phyloP scores from a whole-genome alignment of 2,888 invertebrate genomes.

The Drosophila algonquin region DNA sequence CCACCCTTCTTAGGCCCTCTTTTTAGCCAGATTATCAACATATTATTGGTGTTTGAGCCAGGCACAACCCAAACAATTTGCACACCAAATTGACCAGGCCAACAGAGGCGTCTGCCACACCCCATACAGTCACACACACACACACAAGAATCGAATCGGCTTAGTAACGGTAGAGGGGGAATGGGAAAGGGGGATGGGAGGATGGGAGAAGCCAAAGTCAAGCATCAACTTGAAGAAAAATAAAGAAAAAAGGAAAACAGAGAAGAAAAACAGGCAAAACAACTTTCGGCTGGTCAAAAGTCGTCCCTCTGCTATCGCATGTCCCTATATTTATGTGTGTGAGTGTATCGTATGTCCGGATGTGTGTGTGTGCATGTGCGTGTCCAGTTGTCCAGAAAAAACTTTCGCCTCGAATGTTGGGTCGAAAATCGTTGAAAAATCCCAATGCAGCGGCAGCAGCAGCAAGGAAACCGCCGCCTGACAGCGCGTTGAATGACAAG shows the following conservation, averaged over 20 bases:
- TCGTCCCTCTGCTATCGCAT: slow-evolving; percentile 4
- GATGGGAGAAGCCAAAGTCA: slow-evolving; percentile 63
- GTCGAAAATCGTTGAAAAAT: slow-evolving; percentile 63
- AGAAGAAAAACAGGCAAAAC: slow-evolving; percentile 49
- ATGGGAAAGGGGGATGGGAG: neutral
- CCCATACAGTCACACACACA: slow-evolving; percentile 45
- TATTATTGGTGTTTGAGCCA: slow-evolving; percentile 67
- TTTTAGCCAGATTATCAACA: slow-evolving; percentile 47
- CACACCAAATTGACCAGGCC: slow-evolving; percentile 64
- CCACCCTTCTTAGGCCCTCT: slow-evolving; percentile 2
- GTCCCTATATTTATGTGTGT: neutral
- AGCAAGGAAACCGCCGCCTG: slow-evolving; percentile 52
- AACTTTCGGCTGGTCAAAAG: slow-evolving; percentile 64
- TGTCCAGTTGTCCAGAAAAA: slow-evolving; percentile 67
- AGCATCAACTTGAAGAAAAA: slow-evolving; percentile 51
- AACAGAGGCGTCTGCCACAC: slow-evolving; percentile 46
- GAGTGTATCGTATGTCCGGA: neutral
- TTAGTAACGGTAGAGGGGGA: slow-evolving; percentile 34
- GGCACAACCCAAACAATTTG: slow-evolving; percentile 73
- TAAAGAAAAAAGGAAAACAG: slow-evolving; percentile 24
- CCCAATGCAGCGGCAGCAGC: slow-evolving; percentile 34
- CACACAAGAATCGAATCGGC: slow-evolving; percentile 51
- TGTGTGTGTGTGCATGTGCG: slow-evolving; percentile 30
- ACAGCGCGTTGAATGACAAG: slow-evolving; percentile 77
- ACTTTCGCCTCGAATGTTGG: slow-evolving; percentile 66